Evolutionary conservation across 2,888 invertebrate species (phyloP).

Genomic region (Notodonta ziczac): DNA sequence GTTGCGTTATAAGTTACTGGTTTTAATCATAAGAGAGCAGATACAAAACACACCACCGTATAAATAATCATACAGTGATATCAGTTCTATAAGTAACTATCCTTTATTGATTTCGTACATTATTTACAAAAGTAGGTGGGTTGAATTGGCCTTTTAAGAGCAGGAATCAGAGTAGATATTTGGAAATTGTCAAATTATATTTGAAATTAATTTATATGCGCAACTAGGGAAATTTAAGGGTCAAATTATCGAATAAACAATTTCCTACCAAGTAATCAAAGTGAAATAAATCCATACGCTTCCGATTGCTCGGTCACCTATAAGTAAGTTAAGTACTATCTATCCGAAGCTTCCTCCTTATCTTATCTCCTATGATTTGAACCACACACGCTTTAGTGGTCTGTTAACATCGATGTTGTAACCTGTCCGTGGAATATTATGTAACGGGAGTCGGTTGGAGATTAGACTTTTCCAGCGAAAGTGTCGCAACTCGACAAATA

Average conservation of each 20-base stretch:
- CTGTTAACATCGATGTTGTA: slow-evolving; percentile 46
- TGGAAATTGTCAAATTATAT: too few species aligned
- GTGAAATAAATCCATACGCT: neutral
- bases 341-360: slow-evolving; percentile 1
- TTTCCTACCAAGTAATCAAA: too few species aligned
- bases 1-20: slow-evolving; percentile 44
- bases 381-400: slow-evolving; percentile 25
- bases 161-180: too few species aligned
- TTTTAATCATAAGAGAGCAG: neutral
- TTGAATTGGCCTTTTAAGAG: too few species aligned
- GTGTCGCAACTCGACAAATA: slow-evolving; percentile 32
- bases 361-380: slow-evolving; percentile 20
- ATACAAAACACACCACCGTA: too few species aligned
- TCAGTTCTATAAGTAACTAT: too few species aligned
- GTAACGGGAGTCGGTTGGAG: slow-evolving; percentile 39
- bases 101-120: too few species aligned
- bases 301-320: neutral
- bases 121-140: too few species aligned
- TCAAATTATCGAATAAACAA: too few species aligned
- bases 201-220: neutral
- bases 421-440: slow-evolving; percentile 38
- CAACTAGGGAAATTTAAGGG: too few species aligned
- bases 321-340: neutral
- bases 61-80: too few species aligned
- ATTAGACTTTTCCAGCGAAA: slow-evolving; percentile 30